Conservation (phyloP, 2,797 vertebrate species). For the Rhynchonycteris naso region DNA sequence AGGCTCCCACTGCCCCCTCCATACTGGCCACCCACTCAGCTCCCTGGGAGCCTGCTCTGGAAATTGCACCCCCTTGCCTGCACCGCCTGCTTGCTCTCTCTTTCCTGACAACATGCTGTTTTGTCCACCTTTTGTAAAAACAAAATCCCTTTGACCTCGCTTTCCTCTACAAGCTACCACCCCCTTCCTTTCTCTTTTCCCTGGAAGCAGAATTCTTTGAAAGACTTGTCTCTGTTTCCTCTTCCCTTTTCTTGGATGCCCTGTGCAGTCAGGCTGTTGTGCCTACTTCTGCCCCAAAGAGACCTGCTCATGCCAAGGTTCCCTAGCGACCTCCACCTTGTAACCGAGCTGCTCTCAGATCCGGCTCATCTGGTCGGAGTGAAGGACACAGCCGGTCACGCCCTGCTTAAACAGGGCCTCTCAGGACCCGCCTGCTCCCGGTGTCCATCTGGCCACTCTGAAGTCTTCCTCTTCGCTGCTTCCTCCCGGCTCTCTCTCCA, state of each 20-base stretch:
- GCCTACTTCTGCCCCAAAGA: background rate
- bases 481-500: background rate
- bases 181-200: background rate
- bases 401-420: background rate
- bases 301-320: background rate
- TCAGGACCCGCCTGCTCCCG: background rate
- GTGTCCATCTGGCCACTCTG: background rate
- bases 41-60: background rate
- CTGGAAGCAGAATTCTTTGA: background rate
- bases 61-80: too few relatives aligned
- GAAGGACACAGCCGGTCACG: too few relatives aligned
- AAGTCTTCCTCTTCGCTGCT: background rate
- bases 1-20: background rate
- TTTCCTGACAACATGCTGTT: too few relatives aligned
- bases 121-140: background rate
- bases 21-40: too few relatives aligned
- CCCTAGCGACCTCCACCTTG: too few relatives aligned
- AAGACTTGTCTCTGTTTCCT: background rate
- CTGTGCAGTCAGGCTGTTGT: background rate
- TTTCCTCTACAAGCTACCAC: background rate
- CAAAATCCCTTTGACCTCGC: background rate
- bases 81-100: too few relatives aligned
- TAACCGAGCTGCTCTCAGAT: background rate
- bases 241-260: background rate
- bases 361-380: too few relatives aligned